Percentiles rank a stretch among this genome's conserved stretches.
Evolutionary conservation across 2,797 vertebrate genomes (phyloP).

Genomic region (Gymnodraco acuticeps): DNA sequence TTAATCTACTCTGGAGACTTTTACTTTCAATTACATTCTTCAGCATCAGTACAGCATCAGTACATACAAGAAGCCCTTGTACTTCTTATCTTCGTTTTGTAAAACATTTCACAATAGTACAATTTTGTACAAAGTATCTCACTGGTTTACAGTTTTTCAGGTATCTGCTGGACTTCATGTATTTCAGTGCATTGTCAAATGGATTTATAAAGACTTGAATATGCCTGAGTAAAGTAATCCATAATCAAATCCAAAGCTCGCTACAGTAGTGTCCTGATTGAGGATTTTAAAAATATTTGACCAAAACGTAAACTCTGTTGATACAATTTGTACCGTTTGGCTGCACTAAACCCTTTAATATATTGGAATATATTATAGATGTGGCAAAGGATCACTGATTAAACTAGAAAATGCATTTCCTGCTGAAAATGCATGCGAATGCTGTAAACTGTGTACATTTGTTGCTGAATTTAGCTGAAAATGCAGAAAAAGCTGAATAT

Average conservation of each 20-base stretch:
- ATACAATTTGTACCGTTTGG: background rate
- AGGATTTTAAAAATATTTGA: background rate
- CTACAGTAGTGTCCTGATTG: background rate
- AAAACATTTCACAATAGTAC: background rate
- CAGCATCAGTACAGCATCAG: background rate
- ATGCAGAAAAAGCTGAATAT: no score
- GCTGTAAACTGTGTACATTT: no score
- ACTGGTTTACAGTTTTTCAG: conserved; percentile 5
- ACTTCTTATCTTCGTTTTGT: background rate
- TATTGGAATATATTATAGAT: background rate
- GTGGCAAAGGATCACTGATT: background rate
- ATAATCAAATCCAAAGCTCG: background rate
- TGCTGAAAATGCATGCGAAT: no score
- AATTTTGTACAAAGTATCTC: background rate
- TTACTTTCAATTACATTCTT: background rate
- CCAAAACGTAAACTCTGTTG: background rate
- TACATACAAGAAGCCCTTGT: no score
- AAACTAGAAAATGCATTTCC: no score
- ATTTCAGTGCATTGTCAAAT: background rate
- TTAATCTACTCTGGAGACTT: background rate
- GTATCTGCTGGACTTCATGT: background rate
- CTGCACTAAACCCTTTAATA: background rate
- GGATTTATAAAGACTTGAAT: background rate
- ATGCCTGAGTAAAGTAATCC: background rate
- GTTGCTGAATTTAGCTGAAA: no score